Conservation (phyloP, 2,888 invertebrate species). For the Argyra leucocephala region DNA sequence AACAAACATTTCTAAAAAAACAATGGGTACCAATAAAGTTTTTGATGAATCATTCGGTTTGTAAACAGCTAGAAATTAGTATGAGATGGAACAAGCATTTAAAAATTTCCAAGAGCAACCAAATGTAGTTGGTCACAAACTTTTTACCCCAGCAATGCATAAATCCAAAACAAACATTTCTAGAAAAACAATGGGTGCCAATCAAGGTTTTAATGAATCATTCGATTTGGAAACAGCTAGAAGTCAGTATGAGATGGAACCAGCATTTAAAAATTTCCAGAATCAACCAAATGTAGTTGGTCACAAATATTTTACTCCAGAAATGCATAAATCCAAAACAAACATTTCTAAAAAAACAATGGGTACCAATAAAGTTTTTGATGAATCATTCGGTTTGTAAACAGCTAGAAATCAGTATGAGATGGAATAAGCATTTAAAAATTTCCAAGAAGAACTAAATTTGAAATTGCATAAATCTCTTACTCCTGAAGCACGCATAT, state of each 20-base stretch:
- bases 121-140: not conserved
- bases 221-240: not conserved
- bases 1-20: conserved; percentile 2
- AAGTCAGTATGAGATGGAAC: not conserved
- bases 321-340: not conserved
- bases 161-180: not conserved
- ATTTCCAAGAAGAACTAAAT: not conserved
- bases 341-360: not conserved
- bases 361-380: not conserved
- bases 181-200: conserved; percentile 16
- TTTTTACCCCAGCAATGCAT: not conserved
- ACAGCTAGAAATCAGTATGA: not conserved
- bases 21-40: conserved; percentile 4
- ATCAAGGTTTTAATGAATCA: not conserved
- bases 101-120: not conserved
- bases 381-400: not conserved
- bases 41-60: not conserved
- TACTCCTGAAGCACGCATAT: conserved; percentile 15
- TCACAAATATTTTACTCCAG: not conserved
- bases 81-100: not conserved
- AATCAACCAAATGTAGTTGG: not conserved
- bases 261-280: not conserved
- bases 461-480: not conserved
- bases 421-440: not conserved
- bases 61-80: not conserved